Evolutionary conservation across 2,113 vertebrate genomes (phyloP), one percentile per base, ranked within the genome.

Genomic region (Urocolius indicus): DNA sequence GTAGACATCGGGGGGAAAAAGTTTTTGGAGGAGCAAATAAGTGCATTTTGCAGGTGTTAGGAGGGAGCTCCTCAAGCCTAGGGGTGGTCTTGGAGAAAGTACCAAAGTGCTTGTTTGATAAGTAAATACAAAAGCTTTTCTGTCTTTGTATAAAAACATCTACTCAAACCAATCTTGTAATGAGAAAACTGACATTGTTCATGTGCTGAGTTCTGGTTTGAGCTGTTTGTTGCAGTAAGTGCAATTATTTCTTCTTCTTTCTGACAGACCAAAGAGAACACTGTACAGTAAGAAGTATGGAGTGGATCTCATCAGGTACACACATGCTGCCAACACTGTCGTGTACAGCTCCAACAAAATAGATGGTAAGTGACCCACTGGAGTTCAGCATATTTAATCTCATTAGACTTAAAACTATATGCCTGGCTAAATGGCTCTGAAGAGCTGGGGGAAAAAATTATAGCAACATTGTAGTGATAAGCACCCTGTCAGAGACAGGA

Each of bases 341-440:
- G 99, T 99, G 95, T 99, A 99, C 98, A 99, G 99, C 94, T 99
- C 99, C 95, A 99, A 99, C 98, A 99, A 99, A 98, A 99, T 99
- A 78, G 99, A 99, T 88, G 99, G 99, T 99, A 98, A 97, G 99
- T 98, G 93, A 74, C 19, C 32, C 66, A 27, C 74, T 81, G 58
- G 69, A 72, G 27, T 27, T 54, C 29, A 61, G 52, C 14, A 2
- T 80, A 22, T 52, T 77, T 92, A 15, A 38, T 87, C 24, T 94
- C 24, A 30, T 57, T 91, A 18, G 2, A 2, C 10, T 68, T 54
- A 20, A 80, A 80, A 52, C 61, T 74, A 6, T 12, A 8, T 49
- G 54, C 66, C 29, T 72, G 57, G n/a, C 71, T 89, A 84, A 94
- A 76, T 17, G 91, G 16, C 12, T 26, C 12, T 81, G 6, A 68